phyloP scores from a whole-genome alignment of 2,888 invertebrate species.

The Crossocerus cetratus region DNA sequence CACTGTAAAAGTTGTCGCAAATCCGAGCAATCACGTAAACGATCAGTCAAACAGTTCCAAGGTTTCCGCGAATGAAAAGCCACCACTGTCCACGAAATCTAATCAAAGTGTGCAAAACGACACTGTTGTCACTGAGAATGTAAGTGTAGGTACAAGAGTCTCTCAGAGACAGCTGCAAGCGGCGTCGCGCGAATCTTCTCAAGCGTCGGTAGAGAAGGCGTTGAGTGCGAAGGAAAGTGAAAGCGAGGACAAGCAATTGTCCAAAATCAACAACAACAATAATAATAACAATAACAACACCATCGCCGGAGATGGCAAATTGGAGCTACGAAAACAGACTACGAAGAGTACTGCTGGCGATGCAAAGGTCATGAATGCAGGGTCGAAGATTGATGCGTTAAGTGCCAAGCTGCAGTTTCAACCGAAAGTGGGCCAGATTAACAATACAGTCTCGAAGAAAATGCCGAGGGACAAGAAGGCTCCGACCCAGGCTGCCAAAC shows the following conservation, averaged over 20 bases:
- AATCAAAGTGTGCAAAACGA: not conserved
- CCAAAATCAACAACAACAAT: not conserved
- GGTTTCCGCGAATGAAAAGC: not conserved
- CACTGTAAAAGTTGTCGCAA: not conserved
- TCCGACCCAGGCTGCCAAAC: slow-evolving; percentile 56
- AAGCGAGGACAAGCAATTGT: slow-evolving; percentile 23
- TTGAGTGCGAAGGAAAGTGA: slow-evolving; percentile 14
- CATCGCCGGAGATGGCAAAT: slow-evolving; percentile 34
- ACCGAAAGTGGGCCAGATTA: slow-evolving; percentile 71
- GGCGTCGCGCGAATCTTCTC: slow-evolving; percentile 14
- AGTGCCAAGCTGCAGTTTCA: slow-evolving; percentile 74
- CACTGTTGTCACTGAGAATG: not conserved
- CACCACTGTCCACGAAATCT: not conserved
- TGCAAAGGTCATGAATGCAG: slow-evolving; percentile 49
- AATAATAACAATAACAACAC: slow-evolving; percentile 45
- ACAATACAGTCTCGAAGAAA: slow-evolving; percentile 71
- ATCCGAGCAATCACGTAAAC: not conserved
- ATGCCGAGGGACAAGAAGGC: slow-evolving; percentile 63
- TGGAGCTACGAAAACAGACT: slow-evolving; percentile 39
- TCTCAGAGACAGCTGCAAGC: slow-evolving; percentile 4
- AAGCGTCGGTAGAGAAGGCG: not conserved
- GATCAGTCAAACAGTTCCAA: not conserved
- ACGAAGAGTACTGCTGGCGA: slow-evolving; percentile 34
- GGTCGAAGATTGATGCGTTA: slow-evolving; percentile 73
- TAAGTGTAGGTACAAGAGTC: not conserved